Percentiles rank a stretch among this genome's conserved stretches.
These are phyloP conservation scores for Tautogolabrus adspersus DNA, from an alignment of 2,113 vertebrate species.

Conservation along the genomic window DNA sequence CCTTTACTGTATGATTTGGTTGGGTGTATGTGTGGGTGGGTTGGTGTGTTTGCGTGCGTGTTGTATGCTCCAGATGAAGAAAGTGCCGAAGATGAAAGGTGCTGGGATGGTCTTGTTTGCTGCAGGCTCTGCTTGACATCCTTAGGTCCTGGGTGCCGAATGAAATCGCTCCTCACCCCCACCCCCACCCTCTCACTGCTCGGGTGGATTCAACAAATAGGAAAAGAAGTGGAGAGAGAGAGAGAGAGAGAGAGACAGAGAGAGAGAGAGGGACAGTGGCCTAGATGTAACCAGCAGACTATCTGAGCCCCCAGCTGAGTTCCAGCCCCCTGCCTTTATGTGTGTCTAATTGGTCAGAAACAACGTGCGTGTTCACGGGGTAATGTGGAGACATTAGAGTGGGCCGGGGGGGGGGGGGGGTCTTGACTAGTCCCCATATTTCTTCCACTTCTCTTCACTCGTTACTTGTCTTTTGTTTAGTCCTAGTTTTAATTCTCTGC, in stretches of 20 bases:
- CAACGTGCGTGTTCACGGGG: conserved; percentile 58
- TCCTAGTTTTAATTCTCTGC: neutral
- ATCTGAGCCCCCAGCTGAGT: conserved; percentile 62
- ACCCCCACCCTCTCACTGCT: conserved; percentile 5
- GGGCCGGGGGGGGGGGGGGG: conserved; percentile 29
- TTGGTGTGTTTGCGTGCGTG: neutral
- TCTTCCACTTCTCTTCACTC: conserved; percentile 17
- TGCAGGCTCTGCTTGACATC: conserved; percentile 51
- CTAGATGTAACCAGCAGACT: conserved; percentile 68
- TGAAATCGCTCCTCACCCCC: conserved; percentile 18
- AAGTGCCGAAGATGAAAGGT: conserved; percentile 49
- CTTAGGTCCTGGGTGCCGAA: conserved; percentile 30
- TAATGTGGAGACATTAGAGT: conserved; percentile 55
- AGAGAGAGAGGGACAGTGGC: conserved; percentile 45
- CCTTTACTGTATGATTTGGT: neutral
- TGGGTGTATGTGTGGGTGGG: neutral
- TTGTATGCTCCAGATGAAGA: conserved; percentile 36
- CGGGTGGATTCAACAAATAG: conserved; percentile 49
- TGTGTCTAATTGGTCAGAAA: conserved; percentile 82
- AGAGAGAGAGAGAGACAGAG: conserved; percentile 8
- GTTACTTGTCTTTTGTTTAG: conserved; percentile 8
- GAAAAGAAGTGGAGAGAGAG: conserved; percentile 17
- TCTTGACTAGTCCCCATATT: conserved; percentile 19
- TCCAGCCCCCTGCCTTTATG: conserved; percentile 67
- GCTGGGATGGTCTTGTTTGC: conserved; percentile 55